Evolutionary conservation across 2,797 vertebrate genomes (phyloP), one percentile per base, ranked within the genome.

Genomic region (Periparus ater): DNA sequence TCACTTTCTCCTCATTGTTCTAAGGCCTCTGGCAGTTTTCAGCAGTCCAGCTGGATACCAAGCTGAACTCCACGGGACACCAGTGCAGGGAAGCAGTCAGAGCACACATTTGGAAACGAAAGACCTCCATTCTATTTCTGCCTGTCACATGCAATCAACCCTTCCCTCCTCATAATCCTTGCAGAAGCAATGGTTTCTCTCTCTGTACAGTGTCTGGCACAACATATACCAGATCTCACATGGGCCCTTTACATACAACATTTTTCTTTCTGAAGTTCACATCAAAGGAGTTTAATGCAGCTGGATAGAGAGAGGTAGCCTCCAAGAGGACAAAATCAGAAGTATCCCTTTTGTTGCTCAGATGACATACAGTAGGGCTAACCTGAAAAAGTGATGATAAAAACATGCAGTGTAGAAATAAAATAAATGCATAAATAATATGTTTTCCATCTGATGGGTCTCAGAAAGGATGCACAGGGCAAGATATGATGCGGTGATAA

Each of bases 401-500:
- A 83, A 87, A 19, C 17, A 77, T 11, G 50, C 25, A 60, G 7
- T 61, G 25, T 44, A 83, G 77, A 84, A 92, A 70, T 68, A 87
- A 95, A 78, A 80, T 36, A 78, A 82, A 68, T 34, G 30, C 4
- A 25, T 73, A 85, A 86, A 67, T 83, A 85, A 79, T 42, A 57
- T 3, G 61, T 91, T 50, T 55, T 73, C 34, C 26, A 75, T 67
- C 29, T 54, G 6, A 32, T 14, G 78, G 11, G 17, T 47, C 34
- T 71, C 45, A 63, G 55, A 65, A 87, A 84, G 67, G 32, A 79
- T 54, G 67, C 11, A 71, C 32, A 84, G 26, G 9, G 32, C 4
- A 29, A 80, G 34, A 85, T 51, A 82, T 1, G 1, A 45, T 83
- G 36, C 20, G 74, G 16, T 44, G 45, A 85, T 80, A 83, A 82